Evolutionary conservation across 2,888 invertebrate genomes (phyloP), one percentile per base, ranked within the genome.

Genomic region (Hymenopus coronatus): DNA sequence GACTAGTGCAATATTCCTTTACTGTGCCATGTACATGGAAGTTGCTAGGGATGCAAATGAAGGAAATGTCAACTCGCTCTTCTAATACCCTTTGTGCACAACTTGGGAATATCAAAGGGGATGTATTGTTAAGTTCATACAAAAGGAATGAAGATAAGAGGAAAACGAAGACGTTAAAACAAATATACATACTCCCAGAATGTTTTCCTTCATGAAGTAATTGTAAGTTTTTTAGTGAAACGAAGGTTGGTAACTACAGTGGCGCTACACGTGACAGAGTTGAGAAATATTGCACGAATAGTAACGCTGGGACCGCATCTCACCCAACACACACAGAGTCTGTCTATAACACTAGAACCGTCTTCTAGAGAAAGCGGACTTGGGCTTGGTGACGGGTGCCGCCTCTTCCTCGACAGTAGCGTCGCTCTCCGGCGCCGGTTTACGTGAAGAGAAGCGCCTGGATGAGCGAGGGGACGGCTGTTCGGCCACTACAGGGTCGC

Each of bases 401-500:
- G 88, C 54, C 54, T 87, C 90, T 28, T 89, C 89, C 25, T 87
- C 86, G 20, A 82, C 86, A 20, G 81, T 86, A 82, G 30, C 28
- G 4, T 83, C 89, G 30, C 40, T 82, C 25, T 30, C 88, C 9
- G 88, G 82, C 4, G 88, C 46, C 1, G 89, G 46, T 70, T 88
- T 88, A 7, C 90, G 14, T 8, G 85, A 70, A 33, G 89, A 40
- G 88, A 89, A 90, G 85, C 84, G 86, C 30, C 89, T 30, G 87
- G 28, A 54, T 20, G 85, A 15, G n/a, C 84, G 27, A 25, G 87
- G 27, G n/a, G 86, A 81, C 7, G 89, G 86, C 81, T 89, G 85
- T 30, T 84, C 70, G 70, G 89, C 85, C 25, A 88, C 88, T 25
- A 89, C 90, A 15, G 89, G 89, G 25, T 88, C 90, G 54, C 85